Evolutionary conservation across 2,888 invertebrate genomes (phyloP), one percentile per base, ranked within the genome.

Genomic region (Thelaira solivaga): DNA sequence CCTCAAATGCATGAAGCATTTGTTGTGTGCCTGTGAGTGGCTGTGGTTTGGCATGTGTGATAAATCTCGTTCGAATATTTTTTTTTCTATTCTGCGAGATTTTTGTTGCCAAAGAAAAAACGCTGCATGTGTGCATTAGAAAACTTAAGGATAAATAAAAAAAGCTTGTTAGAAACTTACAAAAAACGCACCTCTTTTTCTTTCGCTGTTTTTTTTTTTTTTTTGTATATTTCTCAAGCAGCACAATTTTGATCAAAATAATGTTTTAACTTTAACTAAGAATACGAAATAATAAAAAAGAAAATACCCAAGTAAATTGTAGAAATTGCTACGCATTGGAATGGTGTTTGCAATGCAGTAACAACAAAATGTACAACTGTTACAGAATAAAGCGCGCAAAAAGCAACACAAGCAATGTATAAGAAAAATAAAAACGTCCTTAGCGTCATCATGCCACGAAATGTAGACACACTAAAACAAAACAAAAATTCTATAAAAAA

Each of bases 291-390:
- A n/a, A n/a, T n/a, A 72, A 72, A 49, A 16, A 31, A 31, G 3
- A 51, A 76, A 67, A 59, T 53, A 68, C 69, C 59, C 55, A 81
- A 62, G 55, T 76, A 79, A 80, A 82, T 80, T 75, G 80, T 80
- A 79, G 80, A 80, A 81, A 81, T 79, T 79, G 80, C 72, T 81
- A 82, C 82, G 82, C 81, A 81, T 82, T 74, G 82, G 82, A 82
- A 82, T 82, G 82, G 80, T 82, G 82, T 82, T 81, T 80, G 81
- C 80, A 81, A 82, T 82, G 82, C 80, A 79, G 77, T 78, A 78
- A 79, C 80, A 82, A 69, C 74, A 76, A 77, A 67, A 62, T 78
- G 57, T 77, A 75, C 76, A 77, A 80, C 59, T 67, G 73, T 68
- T 71, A 61, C 45, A 72, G 45, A 41, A 77, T 41, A 20, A 55